These are phyloP conservation scores for Gymnosoma rotundatum DNA, from an alignment of 2,888 invertebrate species.

Conservation along the genomic window DNA sequence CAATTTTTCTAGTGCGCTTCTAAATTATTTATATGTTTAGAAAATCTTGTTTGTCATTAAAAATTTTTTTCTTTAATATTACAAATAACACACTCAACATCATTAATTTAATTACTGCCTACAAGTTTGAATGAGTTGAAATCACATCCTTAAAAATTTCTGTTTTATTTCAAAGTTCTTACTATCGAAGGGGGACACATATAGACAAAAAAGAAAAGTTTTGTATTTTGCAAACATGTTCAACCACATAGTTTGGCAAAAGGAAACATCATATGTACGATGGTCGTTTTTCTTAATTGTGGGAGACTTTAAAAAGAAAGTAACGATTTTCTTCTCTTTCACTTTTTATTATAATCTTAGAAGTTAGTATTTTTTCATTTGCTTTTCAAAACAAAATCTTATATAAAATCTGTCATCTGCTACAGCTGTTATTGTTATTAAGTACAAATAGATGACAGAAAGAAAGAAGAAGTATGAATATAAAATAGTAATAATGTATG, in stretches of 20 bases:
- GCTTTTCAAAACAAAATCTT: no score
- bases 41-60: not conserved
- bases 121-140: slow-evolving; percentile 15
- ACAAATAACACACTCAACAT: slow-evolving; percentile 9
- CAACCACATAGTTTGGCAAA: slow-evolving; percentile 31
- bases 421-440: no score
- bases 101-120: slow-evolving; percentile 28
- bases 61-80: not conserved
- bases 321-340: no score
- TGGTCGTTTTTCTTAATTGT: no score
- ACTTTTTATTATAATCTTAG: no score
- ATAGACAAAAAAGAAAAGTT: not conserved
- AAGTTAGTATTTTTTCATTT: no score
- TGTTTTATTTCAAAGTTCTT: slow-evolving; percentile 15
- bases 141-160: not conserved
- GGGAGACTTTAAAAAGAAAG: no score
- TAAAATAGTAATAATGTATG: no score
- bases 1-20: no score
- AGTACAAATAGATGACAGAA: no score
- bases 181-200: slow-evolving; percentile 3
- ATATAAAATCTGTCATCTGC: no score
- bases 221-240: slow-evolving; percentile 3
- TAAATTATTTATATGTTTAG: not conserved
- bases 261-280: not conserved
- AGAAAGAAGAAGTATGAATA: no score